These are phyloP conservation scores for Congeria kusceri DNA, from an alignment of 2,888 invertebrate species.

Conservation along the genomic window DNA sequence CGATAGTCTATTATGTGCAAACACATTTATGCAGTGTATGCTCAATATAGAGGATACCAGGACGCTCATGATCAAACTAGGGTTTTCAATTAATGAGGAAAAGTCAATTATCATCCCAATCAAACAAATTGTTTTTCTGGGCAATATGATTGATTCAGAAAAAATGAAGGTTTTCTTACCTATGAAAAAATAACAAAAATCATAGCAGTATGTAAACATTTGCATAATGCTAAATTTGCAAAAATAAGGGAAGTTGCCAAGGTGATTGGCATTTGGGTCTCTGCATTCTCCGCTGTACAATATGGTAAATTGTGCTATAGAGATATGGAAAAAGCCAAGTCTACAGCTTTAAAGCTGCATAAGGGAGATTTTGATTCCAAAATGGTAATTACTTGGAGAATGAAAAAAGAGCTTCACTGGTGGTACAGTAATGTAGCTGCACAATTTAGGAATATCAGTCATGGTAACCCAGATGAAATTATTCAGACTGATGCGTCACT, in stretches of 20 bases:
- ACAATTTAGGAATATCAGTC: slow-evolving; percentile 21
- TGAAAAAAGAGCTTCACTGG: slow-evolving; percentile 45
- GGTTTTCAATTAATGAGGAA: slow-evolving; percentile 40
- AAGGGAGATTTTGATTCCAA: slow-evolving; percentile 34
- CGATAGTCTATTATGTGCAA: slow-evolving; percentile 49
- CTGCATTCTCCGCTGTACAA: slow-evolving; percentile 47
- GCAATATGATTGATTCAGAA: slow-evolving; percentile 50
- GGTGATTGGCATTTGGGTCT: slow-evolving; percentile 43
- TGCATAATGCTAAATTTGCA: background rate
- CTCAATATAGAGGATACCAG: slow-evolving; percentile 15
- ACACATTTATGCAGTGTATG: slow-evolving; percentile 22
- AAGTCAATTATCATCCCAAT: slow-evolving; percentile 51
- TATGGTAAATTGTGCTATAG: slow-evolving; percentile 44
- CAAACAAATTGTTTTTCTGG: slow-evolving; percentile 37
- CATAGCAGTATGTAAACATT: background rate
- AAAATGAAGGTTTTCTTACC: slow-evolving; percentile 48
- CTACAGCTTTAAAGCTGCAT: slow-evolving; percentile 24
- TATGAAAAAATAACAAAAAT: slow-evolving; percentile 37
- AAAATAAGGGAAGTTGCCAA: slow-evolving; percentile 39
- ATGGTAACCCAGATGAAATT: background rate
- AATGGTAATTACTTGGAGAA: slow-evolving; percentile 15
- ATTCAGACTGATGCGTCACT: background rate
- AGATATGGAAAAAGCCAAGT: slow-evolving; percentile 45
- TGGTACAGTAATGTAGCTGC: slow-evolving; percentile 40
- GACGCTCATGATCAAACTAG: slow-evolving; percentile 25